Conservation (phyloP, 2,888 invertebrate genomes). For the Lasioglossum marginatum region DNA sequence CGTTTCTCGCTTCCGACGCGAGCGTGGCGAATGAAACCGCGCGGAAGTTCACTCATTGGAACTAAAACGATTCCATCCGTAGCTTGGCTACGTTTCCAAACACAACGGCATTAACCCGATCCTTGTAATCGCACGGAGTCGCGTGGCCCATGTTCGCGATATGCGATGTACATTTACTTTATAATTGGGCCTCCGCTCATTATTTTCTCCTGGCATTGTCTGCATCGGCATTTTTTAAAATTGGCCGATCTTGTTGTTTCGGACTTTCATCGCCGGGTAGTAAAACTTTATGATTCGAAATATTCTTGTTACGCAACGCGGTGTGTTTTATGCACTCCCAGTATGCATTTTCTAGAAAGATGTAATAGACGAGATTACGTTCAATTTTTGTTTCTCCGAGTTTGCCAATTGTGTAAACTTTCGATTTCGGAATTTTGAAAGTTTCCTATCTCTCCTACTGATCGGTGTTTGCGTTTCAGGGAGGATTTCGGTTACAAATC, state of each 20-base stretch:
- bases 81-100: conserved; percentile 18
- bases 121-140: not conserved
- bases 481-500: conserved; percentile 95
- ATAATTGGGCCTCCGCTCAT: not conserved
- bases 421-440: not conserved
- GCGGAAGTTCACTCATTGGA: conserved; percentile 41
- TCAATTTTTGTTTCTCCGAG: not conserved
- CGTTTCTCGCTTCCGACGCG: conserved; percentile 44
- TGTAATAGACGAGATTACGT: not conserved
- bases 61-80: conserved; percentile 36
- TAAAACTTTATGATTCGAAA: not conserved
- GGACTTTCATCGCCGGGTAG: not conserved
- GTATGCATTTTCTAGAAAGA: not conserved
- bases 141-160: not conserved
- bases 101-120: not conserved
- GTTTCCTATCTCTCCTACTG: not conserved
- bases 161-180: not conserved
- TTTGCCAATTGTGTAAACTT: not conserved
- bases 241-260: not conserved
- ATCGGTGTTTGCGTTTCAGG: conserved; percentile 87
- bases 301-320: not conserved
- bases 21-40: conserved; percentile 38
- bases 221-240: not conserved
- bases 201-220: not conserved
- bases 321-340: not conserved